These are phyloP conservation scores for Neodiprion virginianus DNA, from an alignment of 1,140 invertebrate species.

Conservation along the genomic window DNA sequence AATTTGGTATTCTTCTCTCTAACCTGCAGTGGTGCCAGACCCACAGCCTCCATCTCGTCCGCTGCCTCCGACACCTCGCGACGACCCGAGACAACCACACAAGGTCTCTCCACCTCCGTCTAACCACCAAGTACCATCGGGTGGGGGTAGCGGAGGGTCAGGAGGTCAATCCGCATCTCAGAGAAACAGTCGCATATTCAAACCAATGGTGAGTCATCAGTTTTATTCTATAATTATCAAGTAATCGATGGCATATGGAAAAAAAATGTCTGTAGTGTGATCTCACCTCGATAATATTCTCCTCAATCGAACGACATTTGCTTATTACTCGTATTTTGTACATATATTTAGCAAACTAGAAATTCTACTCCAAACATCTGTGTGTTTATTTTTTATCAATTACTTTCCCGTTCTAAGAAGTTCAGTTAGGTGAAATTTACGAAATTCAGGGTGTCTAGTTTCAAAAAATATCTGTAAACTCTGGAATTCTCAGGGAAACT, in stretches of 20 bases:
- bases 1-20: conserved; percentile 32
- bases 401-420: too few species aligned
- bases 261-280: too few species aligned
- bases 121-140: conserved; percentile 53
- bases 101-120: conserved; percentile 66
- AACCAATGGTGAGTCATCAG: conserved; percentile 75
- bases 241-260: background rate
- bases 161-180: conserved; percentile 65
- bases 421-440: too few species aligned
- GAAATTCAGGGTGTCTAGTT: too few species aligned
- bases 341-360: too few species aligned
- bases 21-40: conserved; percentile 65
- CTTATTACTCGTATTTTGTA: conserved; percentile 31
- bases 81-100: conserved; percentile 68
- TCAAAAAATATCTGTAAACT: too few species aligned
- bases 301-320: conserved; percentile 27
- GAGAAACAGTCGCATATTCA: conserved; percentile 82
- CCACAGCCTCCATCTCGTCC: conserved; percentile 75
- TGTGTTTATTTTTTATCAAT: too few species aligned
- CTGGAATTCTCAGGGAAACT: too few species aligned
- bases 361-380: too few species aligned
- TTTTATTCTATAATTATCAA: conserved; percentile 30
- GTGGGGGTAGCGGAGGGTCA: conserved; percentile 51
- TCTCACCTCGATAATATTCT: too few species aligned
- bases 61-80: conserved; percentile 83